Conservation (phyloP, 2,113 vertebrate genomes). For the Poeciliopsis retropinna region DNA sequence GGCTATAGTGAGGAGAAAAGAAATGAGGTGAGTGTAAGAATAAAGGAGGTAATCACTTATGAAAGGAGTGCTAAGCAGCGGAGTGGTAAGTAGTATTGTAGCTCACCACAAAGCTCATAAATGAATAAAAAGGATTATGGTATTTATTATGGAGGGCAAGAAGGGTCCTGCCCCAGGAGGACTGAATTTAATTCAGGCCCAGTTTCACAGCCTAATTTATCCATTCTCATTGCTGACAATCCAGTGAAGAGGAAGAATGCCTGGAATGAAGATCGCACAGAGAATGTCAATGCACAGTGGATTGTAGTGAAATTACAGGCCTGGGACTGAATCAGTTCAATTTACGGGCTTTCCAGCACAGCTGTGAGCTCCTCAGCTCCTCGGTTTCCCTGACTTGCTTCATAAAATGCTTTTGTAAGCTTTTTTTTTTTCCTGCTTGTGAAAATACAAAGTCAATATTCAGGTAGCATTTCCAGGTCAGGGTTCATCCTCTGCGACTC, state of each 20-base stretch:
- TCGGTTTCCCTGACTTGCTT: slow-evolving; percentile 2
- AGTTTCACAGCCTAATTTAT: slow-evolving; percentile 51
- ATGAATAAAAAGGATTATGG: slow-evolving; percentile 52
- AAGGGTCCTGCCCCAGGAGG: slow-evolving; percentile 31
- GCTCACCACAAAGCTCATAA: slow-evolving; percentile 43
- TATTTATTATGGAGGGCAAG: slow-evolving; percentile 47
- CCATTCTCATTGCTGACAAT: slow-evolving; percentile 45
- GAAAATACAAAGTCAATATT: neutral
- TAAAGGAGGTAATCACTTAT: slow-evolving; percentile 51
- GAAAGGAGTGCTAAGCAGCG: slow-evolving; percentile 41
- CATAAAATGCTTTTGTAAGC: slow-evolving; percentile 1
- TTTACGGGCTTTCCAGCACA: slow-evolving; percentile 54
- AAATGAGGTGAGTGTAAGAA: slow-evolving; percentile 29
- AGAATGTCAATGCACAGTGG: slow-evolving; percentile 64
- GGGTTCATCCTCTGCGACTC: neutral
- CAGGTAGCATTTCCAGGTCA: neutral
- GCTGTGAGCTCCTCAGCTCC: slow-evolving; percentile 41
- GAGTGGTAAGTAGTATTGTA: slow-evolving; percentile 24
- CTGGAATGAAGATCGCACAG: slow-evolving; percentile 69
- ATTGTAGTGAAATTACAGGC: slow-evolving; percentile 69
- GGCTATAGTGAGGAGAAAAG: slow-evolving; percentile 44
- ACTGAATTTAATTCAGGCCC: slow-evolving; percentile 35
- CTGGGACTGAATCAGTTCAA: slow-evolving; percentile 42
- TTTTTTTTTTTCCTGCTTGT: slow-evolving; percentile 4
- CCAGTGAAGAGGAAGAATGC: slow-evolving; percentile 54